Conservation (phyloP, 2,113 vertebrate genomes). For the Peromyscus californicus region DNA sequence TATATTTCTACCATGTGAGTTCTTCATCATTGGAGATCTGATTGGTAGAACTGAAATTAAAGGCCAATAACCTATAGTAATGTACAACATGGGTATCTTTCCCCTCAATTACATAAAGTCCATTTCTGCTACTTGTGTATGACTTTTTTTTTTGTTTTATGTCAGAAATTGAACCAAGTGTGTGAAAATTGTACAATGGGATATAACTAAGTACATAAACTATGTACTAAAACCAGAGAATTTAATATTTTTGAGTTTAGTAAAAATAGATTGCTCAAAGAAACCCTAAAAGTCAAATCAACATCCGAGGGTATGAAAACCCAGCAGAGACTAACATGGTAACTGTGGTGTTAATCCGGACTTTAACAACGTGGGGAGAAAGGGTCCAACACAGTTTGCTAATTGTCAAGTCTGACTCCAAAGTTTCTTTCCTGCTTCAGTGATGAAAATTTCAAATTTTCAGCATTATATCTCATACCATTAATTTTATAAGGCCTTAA, state of each 20-base stretch:
- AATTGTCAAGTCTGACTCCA: not conserved
- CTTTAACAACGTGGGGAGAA: not conserved
- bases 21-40: not conserved
- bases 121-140: not conserved
- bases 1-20: not conserved
- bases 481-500: not conserved
- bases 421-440: constrained; percentile 7
- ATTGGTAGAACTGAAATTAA: not conserved
- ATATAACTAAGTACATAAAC: not conserved
- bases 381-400: not conserved
- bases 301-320: constrained; percentile 42
- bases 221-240: constrained; percentile 13
- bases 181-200: constrained; percentile 14
- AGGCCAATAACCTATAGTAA: not conserved
- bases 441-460: not conserved
- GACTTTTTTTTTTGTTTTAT: not conserved
- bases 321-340: not conserved
- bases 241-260: not conserved
- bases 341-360: not conserved
- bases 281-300: constrained; percentile 28
- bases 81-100: not conserved
- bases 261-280: constrained; percentile 1
- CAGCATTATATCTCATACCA: not conserved
- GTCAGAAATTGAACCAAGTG: not conserved
- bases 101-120: not conserved